Evolutionary conservation across 1,140 invertebrate genomes (phyloP).

Genomic region (Hylaeus anthracinus): DNA sequence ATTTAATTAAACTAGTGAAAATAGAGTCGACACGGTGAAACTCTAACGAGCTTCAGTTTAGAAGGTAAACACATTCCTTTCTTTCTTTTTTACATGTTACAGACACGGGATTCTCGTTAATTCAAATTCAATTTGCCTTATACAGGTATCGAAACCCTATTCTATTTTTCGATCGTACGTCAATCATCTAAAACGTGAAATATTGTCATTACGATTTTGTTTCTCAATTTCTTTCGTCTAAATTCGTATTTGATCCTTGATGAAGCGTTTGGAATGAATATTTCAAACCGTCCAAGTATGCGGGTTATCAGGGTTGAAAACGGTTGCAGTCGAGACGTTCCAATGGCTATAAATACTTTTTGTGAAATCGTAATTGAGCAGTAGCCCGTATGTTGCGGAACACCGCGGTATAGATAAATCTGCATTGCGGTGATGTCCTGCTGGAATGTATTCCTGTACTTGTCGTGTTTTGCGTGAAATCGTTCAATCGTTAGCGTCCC

Average conservation of each 20-base stretch:
- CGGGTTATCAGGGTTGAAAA: background rate
- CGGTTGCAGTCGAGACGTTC: background rate
- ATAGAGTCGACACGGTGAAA: background rate
- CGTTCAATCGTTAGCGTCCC: background rate
- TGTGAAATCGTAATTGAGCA: background rate
- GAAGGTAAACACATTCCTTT: background rate
- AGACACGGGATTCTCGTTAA: background rate
- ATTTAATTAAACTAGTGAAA: background rate
- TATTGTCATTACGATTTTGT: too few species aligned
- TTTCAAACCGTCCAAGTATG: background rate
- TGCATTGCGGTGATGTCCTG: conserved; percentile 55
- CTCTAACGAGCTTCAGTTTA: background rate
- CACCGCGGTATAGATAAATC: conserved; percentile 57
- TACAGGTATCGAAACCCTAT: background rate
- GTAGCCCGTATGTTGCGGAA: conserved; percentile 42
- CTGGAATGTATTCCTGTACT: conserved; percentile 1
- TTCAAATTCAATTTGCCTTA: background rate
- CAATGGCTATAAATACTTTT: background rate
- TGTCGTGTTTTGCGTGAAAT: conserved; percentile 8
- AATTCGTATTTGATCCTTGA: background rate
- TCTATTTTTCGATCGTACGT: background rate
- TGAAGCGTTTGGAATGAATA: background rate
- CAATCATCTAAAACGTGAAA: background rate
- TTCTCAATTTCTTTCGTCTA: background rate
- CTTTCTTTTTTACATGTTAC: background rate